A percentile compares a stretch with the other conserved stretches of the same genome.
Evolutionary conservation across 2,797 vertebrate species (phyloP).

Genomic region (Anguilla marmorata): DNA sequence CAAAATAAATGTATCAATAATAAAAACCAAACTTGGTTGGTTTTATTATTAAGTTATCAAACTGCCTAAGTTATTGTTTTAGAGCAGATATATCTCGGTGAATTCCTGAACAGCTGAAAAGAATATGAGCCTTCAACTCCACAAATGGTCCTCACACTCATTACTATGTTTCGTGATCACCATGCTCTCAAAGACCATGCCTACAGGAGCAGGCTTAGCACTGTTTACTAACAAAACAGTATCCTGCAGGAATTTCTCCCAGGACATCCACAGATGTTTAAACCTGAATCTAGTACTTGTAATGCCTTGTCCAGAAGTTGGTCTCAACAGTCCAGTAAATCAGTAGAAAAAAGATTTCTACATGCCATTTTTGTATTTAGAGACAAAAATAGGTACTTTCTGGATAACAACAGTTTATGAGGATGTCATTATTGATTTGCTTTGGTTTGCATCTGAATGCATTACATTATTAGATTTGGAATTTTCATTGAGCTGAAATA

Average conservation of each 20-base stretch:
- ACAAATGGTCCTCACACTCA: neutral
- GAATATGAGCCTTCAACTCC: slow-evolving; percentile 1
- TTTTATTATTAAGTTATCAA: slow-evolving; percentile 52
- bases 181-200: neutral
- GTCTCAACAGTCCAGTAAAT: slow-evolving; percentile 52
- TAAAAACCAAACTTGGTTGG: slow-evolving; percentile 37
- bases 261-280: slow-evolving; percentile 15
- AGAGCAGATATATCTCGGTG: slow-evolving; percentile 58
- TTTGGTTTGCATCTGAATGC: neutral
- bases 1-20: neutral
- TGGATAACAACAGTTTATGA: neutral
- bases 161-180: slow-evolving; percentile 11
- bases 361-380: neutral
- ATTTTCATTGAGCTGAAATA: neutral
- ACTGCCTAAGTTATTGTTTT: no score
- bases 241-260: slow-evolving; percentile 13
- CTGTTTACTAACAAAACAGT: slow-evolving; percentile 25
- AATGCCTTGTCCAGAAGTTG: slow-evolving; percentile 63
- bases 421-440: neutral
- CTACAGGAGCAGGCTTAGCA: neutral
- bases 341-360: slow-evolving; percentile 40
- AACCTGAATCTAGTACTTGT: slow-evolving; percentile 34
- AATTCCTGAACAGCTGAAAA: slow-evolving; percentile 24
- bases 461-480: neutral
- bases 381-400: neutral